Conservation (phyloP, 2,113 vertebrate species). For the Anolis carolinensis region DNA sequence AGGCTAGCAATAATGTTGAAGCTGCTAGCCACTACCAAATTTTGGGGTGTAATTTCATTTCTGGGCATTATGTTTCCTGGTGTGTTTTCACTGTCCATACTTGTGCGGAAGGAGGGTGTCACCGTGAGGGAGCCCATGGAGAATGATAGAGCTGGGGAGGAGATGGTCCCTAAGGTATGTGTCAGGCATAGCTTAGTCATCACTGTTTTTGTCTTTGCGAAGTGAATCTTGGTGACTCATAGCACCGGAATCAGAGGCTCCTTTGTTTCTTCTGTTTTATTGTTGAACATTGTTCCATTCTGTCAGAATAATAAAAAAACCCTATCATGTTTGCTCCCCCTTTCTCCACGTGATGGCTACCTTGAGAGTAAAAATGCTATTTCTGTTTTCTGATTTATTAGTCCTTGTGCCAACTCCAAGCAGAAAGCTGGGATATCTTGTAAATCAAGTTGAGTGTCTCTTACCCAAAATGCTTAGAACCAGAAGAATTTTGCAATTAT, state of each 20-base stretch:
- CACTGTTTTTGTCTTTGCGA: conserved; percentile 28
- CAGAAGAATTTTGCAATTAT: too few relatives aligned
- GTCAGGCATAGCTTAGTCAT: background rate
- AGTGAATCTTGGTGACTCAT: conserved; percentile 48
- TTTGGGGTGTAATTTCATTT: background rate
- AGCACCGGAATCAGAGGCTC: conserved; percentile 40
- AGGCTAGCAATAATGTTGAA: too few relatives aligned
- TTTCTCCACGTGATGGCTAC: conserved; percentile 38
- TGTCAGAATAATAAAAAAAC: conserved; percentile 46
- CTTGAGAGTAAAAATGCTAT: conserved; percentile 20
- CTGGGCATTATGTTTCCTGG: background rate
- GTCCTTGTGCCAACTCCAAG: conserved; percentile 15
- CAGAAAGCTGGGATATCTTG: background rate
- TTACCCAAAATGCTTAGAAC: too few relatives aligned
- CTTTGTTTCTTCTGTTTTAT: conserved; percentile 34
- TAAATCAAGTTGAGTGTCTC: too few relatives aligned
- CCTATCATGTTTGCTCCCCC: background rate
- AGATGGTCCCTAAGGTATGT: background rate
- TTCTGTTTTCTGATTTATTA: conserved; percentile 29
- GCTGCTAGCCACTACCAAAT: background rate
- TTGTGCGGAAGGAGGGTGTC: background rate
- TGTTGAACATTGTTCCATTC: background rate
- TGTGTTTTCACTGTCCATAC: background rate
- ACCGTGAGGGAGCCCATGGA: background rate
- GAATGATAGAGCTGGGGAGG: background rate